These are phyloP conservation scores for Clusia tigrina DNA, from an alignment of 2,888 invertebrate genomes.

Conservation along the genomic window DNA sequence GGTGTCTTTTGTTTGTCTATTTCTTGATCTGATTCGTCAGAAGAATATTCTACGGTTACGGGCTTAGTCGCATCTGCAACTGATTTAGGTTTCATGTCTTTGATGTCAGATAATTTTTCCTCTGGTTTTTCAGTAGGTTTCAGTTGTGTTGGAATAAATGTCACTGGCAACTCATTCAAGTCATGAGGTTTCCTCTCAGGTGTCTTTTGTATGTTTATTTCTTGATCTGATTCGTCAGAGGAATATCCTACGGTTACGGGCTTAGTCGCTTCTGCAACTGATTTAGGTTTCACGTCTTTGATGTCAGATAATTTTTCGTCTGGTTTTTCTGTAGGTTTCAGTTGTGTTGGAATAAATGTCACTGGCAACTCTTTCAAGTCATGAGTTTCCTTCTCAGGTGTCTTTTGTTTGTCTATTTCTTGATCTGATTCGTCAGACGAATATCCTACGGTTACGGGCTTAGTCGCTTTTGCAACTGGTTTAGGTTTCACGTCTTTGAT, in stretches of 20 bases:
- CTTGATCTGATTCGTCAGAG: neutral
- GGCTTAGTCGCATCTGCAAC: neutral
- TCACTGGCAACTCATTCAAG: neutral
- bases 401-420: neutral
- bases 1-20: neutral
- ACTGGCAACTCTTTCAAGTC: neutral
- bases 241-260: neutral
- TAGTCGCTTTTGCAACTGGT: neutral
- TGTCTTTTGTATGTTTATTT: neutral
- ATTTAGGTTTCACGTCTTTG: slow-evolving; percentile 17
- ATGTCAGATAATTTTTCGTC: neutral
- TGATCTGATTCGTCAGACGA: slow-evolving; percentile 1
- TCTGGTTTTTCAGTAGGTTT: neutral
- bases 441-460: neutral
- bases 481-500: neutral
- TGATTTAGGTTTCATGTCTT: neutral
- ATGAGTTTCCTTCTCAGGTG: neutral
- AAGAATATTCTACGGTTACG: neutral
- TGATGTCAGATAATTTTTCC: neutral
- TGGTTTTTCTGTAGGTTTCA: neutral
- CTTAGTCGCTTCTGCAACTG: neutral
- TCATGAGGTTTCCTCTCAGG: neutral
- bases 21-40: slow-evolving; percentile 2
- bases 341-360: neutral
- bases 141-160: neutral